Percentiles rank a stretch among this genome's conserved stretches.
These are phyloP conservation scores for Idaea aversata DNA, from an alignment of 2,888 invertebrate species.

Conservation along the genomic window DNA sequence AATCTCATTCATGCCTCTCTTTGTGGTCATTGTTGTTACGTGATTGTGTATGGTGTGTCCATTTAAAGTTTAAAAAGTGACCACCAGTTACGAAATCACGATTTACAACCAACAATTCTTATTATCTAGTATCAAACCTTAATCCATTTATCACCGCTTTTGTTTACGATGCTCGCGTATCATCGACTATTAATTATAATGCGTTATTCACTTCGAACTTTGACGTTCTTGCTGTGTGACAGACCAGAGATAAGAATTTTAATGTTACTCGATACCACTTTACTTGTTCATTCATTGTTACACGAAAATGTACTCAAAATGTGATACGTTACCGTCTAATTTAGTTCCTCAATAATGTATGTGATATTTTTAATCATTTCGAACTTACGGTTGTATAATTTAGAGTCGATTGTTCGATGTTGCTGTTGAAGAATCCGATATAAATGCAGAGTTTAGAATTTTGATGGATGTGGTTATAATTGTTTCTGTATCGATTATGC, in stretches of 20 bases:
- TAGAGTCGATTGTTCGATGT: slow-evolving; percentile 19
- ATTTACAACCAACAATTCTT: slow-evolving; percentile 72
- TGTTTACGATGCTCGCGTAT: slow-evolving; percentile 79
- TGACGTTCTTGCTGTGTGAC: slow-evolving; percentile 79
- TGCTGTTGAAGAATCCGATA: slow-evolving; percentile 40
- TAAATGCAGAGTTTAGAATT: slow-evolving; percentile 66
- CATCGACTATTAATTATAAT: slow-evolving; percentile 80
- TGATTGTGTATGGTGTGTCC: slow-evolving; percentile 34
- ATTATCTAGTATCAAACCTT: slow-evolving; percentile 74
- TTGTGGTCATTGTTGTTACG: slow-evolving; percentile 18
- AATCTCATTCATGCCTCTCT: background rate
- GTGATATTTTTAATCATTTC: slow-evolving; percentile 34
- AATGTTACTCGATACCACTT: slow-evolving; percentile 72
- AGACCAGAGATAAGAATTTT: slow-evolving; percentile 79
- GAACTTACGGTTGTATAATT: slow-evolving; percentile 38
- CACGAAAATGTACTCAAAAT: slow-evolving; percentile 33
- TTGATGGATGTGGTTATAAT: slow-evolving; percentile 80
- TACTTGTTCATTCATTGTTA: slow-evolving; percentile 42
- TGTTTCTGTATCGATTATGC: slow-evolving; percentile 81
- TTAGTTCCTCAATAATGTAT: slow-evolving; percentile 9
- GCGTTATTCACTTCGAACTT: slow-evolving; percentile 78
- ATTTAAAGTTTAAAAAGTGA: slow-evolving; percentile 51
- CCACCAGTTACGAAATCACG: slow-evolving; percentile 71
- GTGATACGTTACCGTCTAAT: slow-evolving; percentile 28
- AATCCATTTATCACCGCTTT: slow-evolving; percentile 80